Percentiles rank a stretch among this genome's conserved stretches.
phyloP scores from a whole-genome alignment of 2,797 vertebrate species.

The Centroberyx gerrardi region DNA sequence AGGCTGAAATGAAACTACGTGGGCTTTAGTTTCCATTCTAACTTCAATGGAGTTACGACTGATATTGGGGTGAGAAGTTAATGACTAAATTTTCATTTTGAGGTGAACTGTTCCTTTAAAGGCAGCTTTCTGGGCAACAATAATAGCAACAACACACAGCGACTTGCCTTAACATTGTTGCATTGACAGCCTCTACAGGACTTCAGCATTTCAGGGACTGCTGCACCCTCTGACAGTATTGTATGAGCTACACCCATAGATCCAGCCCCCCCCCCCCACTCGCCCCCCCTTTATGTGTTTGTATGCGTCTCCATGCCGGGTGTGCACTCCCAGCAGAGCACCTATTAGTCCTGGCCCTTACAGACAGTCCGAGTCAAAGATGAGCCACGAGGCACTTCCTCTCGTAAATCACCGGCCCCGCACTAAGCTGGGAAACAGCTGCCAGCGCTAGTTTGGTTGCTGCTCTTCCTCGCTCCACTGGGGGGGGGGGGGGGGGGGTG shows the following conservation, averaged over 20 bases:
- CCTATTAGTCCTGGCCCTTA: slow-evolving; percentile 80
- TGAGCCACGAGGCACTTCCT: slow-evolving; percentile 83
- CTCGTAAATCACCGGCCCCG: slow-evolving; percentile 94
- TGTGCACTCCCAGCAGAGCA: slow-evolving; percentile 80
- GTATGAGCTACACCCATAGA: background rate
- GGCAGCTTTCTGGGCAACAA: slow-evolving; percentile 10
- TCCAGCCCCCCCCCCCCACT: slow-evolving; percentile 29
- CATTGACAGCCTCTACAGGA: slow-evolving; percentile 31
- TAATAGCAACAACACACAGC: background rate
- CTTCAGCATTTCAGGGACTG: slow-evolving; percentile 40
- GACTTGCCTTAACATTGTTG: slow-evolving; percentile 13
- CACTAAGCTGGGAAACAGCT: slow-evolving; percentile 97
- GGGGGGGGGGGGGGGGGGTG: slow-evolving; percentile 32
- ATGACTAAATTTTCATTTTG: too few species aligned
- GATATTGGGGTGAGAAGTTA: too few species aligned
- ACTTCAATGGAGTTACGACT: too few species aligned
- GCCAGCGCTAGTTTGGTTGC: slow-evolving; percentile 88
- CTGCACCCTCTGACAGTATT: slow-evolving; percentile 38
- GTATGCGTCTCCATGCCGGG: slow-evolving; percentile 75
- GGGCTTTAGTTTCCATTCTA: too few species aligned
- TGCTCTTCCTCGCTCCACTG: slow-evolving; percentile 72
- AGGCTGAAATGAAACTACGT: too few species aligned
- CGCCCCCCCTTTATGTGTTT: slow-evolving; percentile 59
- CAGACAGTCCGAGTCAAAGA: slow-evolving; percentile 85
- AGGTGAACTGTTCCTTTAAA: too few species aligned